phyloP scores from a whole-genome alignment of 2,797 vertebrate genomes.

The Enteromius unitaeniatus region DNA sequence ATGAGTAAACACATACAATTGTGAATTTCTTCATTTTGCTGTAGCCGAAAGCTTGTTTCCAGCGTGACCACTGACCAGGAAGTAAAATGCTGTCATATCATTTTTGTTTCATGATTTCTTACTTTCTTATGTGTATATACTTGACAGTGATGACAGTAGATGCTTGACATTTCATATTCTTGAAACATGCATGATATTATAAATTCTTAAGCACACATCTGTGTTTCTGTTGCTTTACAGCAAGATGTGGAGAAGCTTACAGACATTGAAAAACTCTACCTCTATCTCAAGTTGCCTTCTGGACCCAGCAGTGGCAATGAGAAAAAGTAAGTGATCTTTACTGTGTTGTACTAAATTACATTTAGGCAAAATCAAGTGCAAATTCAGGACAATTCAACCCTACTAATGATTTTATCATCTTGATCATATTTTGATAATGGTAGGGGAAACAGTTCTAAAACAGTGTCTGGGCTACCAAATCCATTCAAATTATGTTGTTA shows the following conservation, averaged over 20 bases:
- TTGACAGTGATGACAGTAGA: neutral
- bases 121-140: neutral
- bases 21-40: neutral
- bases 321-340: conserved; percentile 79
- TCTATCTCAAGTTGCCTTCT: conserved; percentile 94
- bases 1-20: neutral
- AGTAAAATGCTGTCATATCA: conserved; percentile 3
- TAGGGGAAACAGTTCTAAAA: neutral
- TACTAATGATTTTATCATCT: neutral
- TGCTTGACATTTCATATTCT: neutral
- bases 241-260: conserved; percentile 97
- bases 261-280: conserved; percentile 95
- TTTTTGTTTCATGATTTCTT: neutral
- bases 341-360: neutral
- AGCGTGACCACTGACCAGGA: neutral
- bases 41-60: neutral
- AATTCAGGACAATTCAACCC: neutral
- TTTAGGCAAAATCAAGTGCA: neutral
- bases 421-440: neutral
- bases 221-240: conserved; percentile 69
- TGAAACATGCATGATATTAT: neutral
- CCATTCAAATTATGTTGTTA: neutral
- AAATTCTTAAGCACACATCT: conserved; percentile 3
- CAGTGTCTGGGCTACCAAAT: neutral
- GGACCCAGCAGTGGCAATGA: conserved; percentile 86